Evolutionary conservation across 2,113 vertebrate species (phyloP), one percentile per base, ranked within the genome.

Genomic region (Lepus timidus): DNA sequence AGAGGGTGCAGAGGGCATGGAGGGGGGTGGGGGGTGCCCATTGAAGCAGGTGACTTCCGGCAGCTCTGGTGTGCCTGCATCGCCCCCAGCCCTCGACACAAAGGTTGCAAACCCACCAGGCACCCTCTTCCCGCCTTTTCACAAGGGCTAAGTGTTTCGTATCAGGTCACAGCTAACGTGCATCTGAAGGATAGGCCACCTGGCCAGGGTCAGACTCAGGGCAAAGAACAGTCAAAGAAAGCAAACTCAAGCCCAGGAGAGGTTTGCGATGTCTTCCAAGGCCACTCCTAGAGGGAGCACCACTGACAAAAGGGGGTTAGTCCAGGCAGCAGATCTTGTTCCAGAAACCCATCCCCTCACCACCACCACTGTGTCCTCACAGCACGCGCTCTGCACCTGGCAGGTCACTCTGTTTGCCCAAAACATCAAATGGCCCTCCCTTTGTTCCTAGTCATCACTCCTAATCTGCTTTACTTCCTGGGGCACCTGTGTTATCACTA

Each of bases 181-280:
- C 17, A 79, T 70, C 22, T 0, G 4, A 70, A 71, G 82, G 4
- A n/a, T 17, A 9, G 1, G 29, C 13, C 81, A 31, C 44, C 36
- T 85, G 75, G 11, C 44, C 36, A 5, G 39, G 61, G 55, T 14
- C 14, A 81, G 71, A 78, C 62, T 51, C 27, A 9, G 83, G 79
- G 76, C 67, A 89, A 73, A 73, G 67, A 81, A 44, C n/a, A 36
- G 55, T 94, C 73, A 87, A 10, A 6, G 23, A 74, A 62, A 87
- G 73, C 52, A 16, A n/a, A 33, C 23, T 55, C 65, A 65, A 83
- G 91, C 70, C 78, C 64, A 4, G 81, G 29, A 55, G n/a, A 76
- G 51, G 61, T n/a, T 94, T 96, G 61, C 87, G 61, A 22, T 79
- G 93, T 96, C 73, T 74, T 96, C 73, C n/a, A 31, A 83, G 68